phyloP scores from a whole-genome alignment of 2,797 vertebrate species.

The Ataeniobius toweri region DNA sequence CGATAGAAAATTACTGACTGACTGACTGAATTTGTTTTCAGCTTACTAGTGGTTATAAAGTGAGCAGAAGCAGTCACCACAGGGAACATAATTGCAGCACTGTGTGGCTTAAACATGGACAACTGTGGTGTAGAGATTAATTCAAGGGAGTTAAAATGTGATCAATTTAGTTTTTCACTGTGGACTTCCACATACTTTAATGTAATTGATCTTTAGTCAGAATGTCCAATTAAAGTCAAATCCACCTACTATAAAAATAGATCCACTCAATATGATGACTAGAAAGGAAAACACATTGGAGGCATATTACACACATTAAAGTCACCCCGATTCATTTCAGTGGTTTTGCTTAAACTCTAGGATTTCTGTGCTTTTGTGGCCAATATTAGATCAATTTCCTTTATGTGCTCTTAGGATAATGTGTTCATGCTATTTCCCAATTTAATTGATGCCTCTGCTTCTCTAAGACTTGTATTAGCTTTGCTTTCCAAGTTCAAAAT shows the following conservation, averaged over 20 bases:
- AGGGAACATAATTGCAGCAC: background rate
- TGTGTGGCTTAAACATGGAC: background rate
- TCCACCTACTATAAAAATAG: constrained; percentile 15
- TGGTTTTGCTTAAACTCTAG: background rate
- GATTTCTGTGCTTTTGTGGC: background rate
- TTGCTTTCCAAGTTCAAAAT: constrained; percentile 23
- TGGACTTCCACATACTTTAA: background rate
- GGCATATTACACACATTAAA: background rate
- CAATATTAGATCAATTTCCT: constrained; percentile 3
- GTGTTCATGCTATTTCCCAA: constrained; percentile 14
- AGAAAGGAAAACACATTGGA: background rate
- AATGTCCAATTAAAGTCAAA: constrained; percentile 15
- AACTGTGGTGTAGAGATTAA: constrained; percentile 3
- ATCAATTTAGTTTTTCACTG: background rate
- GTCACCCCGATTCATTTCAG: background rate
- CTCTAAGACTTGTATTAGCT: constrained; percentile 14
- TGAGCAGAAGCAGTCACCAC: background rate
- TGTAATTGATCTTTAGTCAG: constrained; percentile 18
- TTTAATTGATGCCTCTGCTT: constrained; percentile 21
- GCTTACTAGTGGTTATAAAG: background rate
- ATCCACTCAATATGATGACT: constrained; percentile 12
- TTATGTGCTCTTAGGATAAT: constrained; percentile 13
- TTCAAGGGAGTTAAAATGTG: background rate
- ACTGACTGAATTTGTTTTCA: background rate
- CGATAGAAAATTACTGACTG: too few relatives aligned